Evolutionary conservation across 2,113 vertebrate species (phyloP).

Genomic region (Leucopsar rothschildi): DNA sequence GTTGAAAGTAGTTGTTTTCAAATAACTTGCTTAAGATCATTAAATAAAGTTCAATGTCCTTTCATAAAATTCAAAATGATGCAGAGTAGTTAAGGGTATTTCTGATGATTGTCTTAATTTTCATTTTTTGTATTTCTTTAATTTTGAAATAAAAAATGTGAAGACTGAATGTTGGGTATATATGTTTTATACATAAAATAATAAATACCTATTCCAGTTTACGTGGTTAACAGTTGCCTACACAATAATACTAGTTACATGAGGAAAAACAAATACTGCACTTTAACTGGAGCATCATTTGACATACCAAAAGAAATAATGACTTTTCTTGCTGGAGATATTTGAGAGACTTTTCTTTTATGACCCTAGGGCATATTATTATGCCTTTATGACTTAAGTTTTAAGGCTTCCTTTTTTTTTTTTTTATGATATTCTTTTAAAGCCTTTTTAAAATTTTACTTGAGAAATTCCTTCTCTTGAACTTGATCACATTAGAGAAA

Average conservation of each 20-base stretch:
- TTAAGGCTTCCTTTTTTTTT: not conserved
- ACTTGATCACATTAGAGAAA: not conserved
- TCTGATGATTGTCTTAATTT: not conserved
- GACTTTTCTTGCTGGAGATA: not conserved
- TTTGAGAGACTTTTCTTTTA: not conserved
- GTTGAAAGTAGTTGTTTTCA: constrained; percentile 32
- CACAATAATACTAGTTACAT: not conserved
- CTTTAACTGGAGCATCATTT: not conserved
- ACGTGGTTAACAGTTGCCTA: not conserved
- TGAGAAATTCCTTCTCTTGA: not conserved
- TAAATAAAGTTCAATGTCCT: not conserved
- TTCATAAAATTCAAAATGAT: not conserved
- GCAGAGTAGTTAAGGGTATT: not conserved
- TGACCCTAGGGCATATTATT: not conserved
- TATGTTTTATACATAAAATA: not conserved
- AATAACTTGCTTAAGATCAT: not conserved
- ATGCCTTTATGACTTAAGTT: not conserved
- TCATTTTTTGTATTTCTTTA: not conserved
- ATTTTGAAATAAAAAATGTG: not conserved
- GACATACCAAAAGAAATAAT: not conserved
- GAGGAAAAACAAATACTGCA: not conserved
- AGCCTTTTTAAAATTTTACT: not conserved
- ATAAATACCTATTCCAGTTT: not conserved
- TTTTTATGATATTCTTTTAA: not conserved
- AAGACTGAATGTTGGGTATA: not conserved